Conservation (phyloP, 2,888 invertebrate genomes). For the Himalopsyche kuldschensis region DNA sequence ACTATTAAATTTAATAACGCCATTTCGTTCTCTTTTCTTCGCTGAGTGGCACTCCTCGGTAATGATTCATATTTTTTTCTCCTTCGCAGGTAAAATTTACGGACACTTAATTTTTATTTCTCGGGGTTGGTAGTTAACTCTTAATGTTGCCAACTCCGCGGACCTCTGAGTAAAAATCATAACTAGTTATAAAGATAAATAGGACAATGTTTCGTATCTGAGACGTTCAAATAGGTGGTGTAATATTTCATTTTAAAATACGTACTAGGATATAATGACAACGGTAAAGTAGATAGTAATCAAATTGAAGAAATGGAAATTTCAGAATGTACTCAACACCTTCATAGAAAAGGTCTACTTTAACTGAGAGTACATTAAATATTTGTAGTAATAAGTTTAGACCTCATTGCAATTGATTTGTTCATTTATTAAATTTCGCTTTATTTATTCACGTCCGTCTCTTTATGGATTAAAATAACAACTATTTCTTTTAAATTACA, state of each 20-base stretch:
- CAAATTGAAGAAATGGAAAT: background rate
- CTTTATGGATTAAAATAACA: too few species aligned
- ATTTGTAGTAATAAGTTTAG: too few species aligned
- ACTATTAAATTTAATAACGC: background rate
- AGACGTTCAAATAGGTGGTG: background rate
- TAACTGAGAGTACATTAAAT: too few species aligned
- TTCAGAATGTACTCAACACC: background rate
- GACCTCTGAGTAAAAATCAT: background rate
- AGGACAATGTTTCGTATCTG: background rate
- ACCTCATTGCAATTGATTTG: too few species aligned
- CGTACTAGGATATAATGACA: background rate
- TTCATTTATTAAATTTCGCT: too few species aligned
- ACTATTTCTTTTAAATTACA: too few species aligned
- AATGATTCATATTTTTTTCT: background rate
- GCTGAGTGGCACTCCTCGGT: background rate
- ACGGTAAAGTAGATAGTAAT: background rate
- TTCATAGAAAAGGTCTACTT: too few species aligned
- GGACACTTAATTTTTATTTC: background rate
- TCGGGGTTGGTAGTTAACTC: background rate
- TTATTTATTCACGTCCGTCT: too few species aligned
- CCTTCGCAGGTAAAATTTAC: background rate
- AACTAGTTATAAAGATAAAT: background rate
- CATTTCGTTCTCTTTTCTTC: background rate
- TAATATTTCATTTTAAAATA: background rate
- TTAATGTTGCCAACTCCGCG: background rate